Conservation (phyloP, 2,797 vertebrate genomes). For the Chelmon rostratus region DNA sequence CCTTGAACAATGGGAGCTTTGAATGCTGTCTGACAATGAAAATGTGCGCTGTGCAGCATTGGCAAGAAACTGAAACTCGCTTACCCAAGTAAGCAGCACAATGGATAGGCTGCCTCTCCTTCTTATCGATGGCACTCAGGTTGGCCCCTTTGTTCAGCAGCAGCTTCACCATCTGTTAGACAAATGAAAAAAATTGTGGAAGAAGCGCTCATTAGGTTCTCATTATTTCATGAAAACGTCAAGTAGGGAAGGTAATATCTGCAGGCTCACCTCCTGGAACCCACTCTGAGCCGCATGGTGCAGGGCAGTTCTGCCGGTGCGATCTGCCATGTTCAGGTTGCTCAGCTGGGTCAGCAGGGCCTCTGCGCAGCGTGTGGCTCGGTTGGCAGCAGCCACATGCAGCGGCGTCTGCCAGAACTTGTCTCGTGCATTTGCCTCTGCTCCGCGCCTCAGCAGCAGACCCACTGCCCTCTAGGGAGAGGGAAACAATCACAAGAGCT, state of each 20-base stretch:
- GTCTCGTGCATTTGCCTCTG: slow-evolving; percentile 95
- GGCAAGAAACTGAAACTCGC: slow-evolving; percentile 13
- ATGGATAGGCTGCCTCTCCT: slow-evolving; percentile 95
- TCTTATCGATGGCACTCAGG: slow-evolving; percentile 95
- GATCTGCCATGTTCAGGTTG: slow-evolving; percentile 94
- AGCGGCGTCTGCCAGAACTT: slow-evolving; percentile 97
- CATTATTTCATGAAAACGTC: not conserved
- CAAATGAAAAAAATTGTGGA: not conserved
- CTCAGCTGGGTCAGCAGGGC: slow-evolving; percentile 91
- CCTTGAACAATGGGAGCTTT: slow-evolving; percentile 11
- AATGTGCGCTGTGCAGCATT: not conserved
- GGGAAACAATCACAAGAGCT: slow-evolving; percentile 34
- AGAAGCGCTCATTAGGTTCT: not conserved
- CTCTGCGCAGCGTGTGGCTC: slow-evolving; percentile 93
- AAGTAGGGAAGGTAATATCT: not conserved
- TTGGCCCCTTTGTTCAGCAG: slow-evolving; percentile 96
- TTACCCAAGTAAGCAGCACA: slow-evolving; percentile 96
- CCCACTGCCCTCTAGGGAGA: slow-evolving; percentile 91
- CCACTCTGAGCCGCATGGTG: slow-evolving; percentile 97
- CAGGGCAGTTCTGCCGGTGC: slow-evolving; percentile 94
- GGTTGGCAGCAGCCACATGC: slow-evolving; percentile 95
- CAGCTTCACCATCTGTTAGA: slow-evolving; percentile 92
- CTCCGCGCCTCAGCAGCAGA: slow-evolving; percentile 93
- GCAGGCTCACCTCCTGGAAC: slow-evolving; percentile 91
- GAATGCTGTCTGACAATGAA: slow-evolving; percentile 24